phyloP scores from a whole-genome alignment of 2,888 invertebrate species.

The Aleiodes testaceus region DNA sequence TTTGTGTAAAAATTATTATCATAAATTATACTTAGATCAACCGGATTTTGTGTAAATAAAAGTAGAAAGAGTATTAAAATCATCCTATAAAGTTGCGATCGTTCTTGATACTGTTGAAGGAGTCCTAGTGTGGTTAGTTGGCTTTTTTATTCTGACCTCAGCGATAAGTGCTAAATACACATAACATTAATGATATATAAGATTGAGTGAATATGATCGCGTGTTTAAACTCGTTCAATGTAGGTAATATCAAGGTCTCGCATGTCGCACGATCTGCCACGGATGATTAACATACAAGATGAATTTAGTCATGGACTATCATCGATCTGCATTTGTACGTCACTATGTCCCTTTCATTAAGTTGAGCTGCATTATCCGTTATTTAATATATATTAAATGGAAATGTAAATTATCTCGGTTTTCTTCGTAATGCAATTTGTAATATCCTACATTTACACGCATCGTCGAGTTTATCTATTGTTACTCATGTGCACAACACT shows the following conservation, averaged over 20 bases:
- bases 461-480: background rate
- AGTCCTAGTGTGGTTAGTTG: background rate
- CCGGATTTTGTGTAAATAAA: constrained; percentile 19
- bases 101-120: background rate
- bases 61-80: background rate
- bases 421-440: too few species aligned
- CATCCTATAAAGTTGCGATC: constrained; percentile 7
- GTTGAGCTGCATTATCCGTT: background rate
- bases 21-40: constrained; percentile 5
- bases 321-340: constrained; percentile 26
- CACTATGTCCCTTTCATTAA: constrained; percentile 14
- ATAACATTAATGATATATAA: constrained; percentile 26
- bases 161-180: constrained; percentile 24
- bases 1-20: background rate
- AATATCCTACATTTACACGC: too few species aligned
- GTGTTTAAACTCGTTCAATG: constrained; percentile 36
- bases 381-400: constrained; percentile 7
- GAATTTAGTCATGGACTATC: constrained; percentile 31
- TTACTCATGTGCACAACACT: constrained; percentile 32
- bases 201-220: constrained; percentile 35
- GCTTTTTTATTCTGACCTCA: constrained; percentile 10
- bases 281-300: constrained; percentile 36
- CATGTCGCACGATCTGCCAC: constrained; percentile 34
- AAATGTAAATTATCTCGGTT: too few species aligned
- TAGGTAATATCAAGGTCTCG: constrained; percentile 38